A percentile compares a stretch with the other conserved stretches of the same genome.
phyloP scores from a whole-genome alignment of 2,797 vertebrate species.

The Brachyrhaphis roseni region DNA sequence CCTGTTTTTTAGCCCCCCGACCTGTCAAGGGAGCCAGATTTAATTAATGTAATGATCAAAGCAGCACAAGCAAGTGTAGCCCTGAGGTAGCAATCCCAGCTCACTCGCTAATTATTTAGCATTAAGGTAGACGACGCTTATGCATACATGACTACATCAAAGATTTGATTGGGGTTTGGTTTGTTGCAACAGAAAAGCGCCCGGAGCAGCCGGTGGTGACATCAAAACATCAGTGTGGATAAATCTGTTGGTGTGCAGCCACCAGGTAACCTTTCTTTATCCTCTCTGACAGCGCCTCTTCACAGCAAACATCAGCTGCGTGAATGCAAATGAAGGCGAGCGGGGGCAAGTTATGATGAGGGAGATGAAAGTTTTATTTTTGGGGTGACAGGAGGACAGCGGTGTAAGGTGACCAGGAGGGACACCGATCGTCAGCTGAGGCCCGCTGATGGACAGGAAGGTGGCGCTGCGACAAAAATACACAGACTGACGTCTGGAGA shows the following conservation, averaged over 20 bases:
- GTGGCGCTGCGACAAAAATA: slow-evolving; percentile 13
- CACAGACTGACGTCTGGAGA: slow-evolving; percentile 8
- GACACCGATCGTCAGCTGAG: slow-evolving; percentile 29
- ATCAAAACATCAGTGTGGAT: slow-evolving; percentile 86
- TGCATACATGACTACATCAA: slow-evolving; percentile 84
- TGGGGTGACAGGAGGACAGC: slow-evolving; percentile 24
- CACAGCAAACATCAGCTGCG: slow-evolving; percentile 67
- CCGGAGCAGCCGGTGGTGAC: slow-evolving; percentile 75
- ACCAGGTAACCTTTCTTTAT: slow-evolving; percentile 83
- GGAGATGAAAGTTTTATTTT: slow-evolving; percentile 71
- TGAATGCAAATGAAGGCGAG: slow-evolving; percentile 66
- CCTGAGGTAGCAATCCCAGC: slow-evolving; percentile 79
- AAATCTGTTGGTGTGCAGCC: slow-evolving; percentile 76
- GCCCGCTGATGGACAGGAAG: slow-evolving; percentile 7
- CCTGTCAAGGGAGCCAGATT: slow-evolving; percentile 84
- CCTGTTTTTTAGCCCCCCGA: slow-evolving; percentile 80
- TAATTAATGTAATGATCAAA: slow-evolving; percentile 88
- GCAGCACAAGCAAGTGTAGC: slow-evolving; percentile 78
- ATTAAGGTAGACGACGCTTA: slow-evolving; percentile 85
- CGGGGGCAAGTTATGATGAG: slow-evolving; percentile 55
- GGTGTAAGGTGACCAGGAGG: slow-evolving; percentile 59
- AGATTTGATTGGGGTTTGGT: slow-evolving; percentile 83
- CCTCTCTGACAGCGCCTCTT: slow-evolving; percentile 77
- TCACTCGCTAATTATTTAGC: slow-evolving; percentile 84
- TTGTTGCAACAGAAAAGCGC: slow-evolving; percentile 77